Evolutionary conservation across 2,797 vertebrate genomes (phyloP).

Genomic region (Chelon auratus): DNA sequence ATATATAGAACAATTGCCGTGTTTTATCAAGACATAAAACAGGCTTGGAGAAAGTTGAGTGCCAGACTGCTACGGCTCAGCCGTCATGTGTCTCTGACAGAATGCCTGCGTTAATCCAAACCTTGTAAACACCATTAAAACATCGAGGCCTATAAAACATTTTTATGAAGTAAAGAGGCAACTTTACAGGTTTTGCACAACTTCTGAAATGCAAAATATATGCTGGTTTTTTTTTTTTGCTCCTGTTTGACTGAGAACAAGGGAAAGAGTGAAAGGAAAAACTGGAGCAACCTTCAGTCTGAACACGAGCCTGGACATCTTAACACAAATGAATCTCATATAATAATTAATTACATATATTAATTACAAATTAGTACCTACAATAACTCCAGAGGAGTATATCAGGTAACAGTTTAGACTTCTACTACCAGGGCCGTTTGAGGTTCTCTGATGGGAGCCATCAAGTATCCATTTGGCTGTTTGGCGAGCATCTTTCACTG

Average conservation of each 20-base stretch:
- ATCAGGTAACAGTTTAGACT: constrained; percentile 69
- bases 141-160: constrained; percentile 81
- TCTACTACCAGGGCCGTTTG: constrained; percentile 43
- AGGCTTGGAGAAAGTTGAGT: constrained; percentile 70
- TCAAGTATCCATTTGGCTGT: constrained; percentile 33
- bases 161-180: constrained; percentile 86
- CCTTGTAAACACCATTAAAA: constrained; percentile 87
- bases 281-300: constrained; percentile 10
- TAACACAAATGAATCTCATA: neutral
- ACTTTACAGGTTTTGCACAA: constrained; percentile 76
- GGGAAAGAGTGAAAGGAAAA: constrained; percentile 15
- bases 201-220: constrained; percentile 65
- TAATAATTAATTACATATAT: no score
- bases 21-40: constrained; percentile 76
- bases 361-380: no score
- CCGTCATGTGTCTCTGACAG: constrained; percentile 63
- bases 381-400: constrained; percentile 45
- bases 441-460: constrained; percentile 58
- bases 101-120: constrained; percentile 75
- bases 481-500: constrained; percentile 53
- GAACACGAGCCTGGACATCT: constrained; percentile 1
- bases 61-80: constrained; percentile 70
- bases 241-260: constrained; percentile 41
- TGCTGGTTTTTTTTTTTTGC: constrained; percentile 24
- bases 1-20: constrained; percentile 75